Evolutionary conservation across 2,113 vertebrate genomes (phyloP).

Genomic region (Pampusana beccarii): DNA sequence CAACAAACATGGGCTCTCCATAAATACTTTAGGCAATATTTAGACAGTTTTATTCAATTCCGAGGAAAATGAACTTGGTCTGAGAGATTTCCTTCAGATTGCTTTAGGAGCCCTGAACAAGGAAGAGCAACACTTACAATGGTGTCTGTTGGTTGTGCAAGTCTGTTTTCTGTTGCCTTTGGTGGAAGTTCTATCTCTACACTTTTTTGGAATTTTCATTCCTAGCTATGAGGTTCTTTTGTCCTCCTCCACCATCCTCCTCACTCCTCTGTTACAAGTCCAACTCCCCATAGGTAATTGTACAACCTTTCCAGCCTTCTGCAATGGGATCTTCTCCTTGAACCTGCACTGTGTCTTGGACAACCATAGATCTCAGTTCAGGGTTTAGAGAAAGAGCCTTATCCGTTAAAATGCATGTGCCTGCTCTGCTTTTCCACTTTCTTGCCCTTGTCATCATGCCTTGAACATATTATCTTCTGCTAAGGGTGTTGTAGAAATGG

Average conservation of each 20-base stretch:
- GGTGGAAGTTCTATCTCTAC: neutral
- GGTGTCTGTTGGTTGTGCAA: fast-evolving
- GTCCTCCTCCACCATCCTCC: neutral
- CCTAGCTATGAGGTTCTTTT: neutral
- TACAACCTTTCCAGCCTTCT: neutral
- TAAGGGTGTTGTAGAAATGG: neutral
- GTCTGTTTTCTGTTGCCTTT: neutral
- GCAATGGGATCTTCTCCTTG: neutral
- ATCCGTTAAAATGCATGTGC: neutral
- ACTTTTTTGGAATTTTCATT: neutral
- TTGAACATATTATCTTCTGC: neutral
- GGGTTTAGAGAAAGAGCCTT: neutral
- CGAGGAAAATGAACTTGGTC: neutral
- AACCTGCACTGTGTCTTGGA: neutral
- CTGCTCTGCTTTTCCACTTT: neutral
- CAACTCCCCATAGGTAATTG: neutral
- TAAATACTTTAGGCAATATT: neutral
- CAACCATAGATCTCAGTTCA: neutral
- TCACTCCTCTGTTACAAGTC: neutral
- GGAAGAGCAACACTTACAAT: neutral
- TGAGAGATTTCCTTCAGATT: neutral
- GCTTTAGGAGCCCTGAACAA: neutral
- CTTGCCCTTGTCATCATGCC: neutral
- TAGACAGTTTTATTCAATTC: neutral
- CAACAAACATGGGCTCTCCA: neutral